Base-by-base conservation (phyloP, 2,797 vertebrate genomes). In the Bradypodion ventrale region DNA sequence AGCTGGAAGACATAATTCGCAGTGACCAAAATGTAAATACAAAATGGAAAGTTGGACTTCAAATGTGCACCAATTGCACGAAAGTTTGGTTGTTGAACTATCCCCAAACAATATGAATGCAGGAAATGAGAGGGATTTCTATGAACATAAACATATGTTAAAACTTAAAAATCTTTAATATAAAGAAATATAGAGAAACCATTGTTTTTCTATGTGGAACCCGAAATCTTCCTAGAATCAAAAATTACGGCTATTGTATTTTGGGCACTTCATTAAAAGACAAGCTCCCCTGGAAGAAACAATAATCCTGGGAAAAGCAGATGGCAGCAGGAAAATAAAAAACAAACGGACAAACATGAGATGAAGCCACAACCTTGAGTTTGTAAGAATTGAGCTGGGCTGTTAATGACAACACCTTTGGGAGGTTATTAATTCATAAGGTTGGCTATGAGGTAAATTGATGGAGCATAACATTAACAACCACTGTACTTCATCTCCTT, bases 1-100 rank as follows among this genome's bases (percentile, higher is more conserved):
- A 90, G 87, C 78, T 92, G 92, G 92, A 92, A 90, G 82, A 62
- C 83, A 66, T 91, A 66, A 91, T 92, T 93, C 82, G 27, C 75
- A 88, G 82, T 80, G 85, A 90, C 78, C 75, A 82, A 92, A 87
- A 91, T 85, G 87, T 90, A 91, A 93, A 91, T 85, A 91, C 32
- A 91, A 83, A 91, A 83, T 5, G 87, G 89, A 88, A 87, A 81
- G 10, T 88, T 91, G 86, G 87, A 56, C 13, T 0, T 44, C 80
- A 87, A 80, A 66, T 83, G 65, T 42, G 42, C 29, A 60, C 87
- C 87, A 15, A 76, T 80, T 5, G 4, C 40, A 81, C 40, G 32
- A 84, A 80, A 75, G 77, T n/a, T 42, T 72, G 88, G 80, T 87
- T 84, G 82, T 37, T 0, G 6, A 62, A 80, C 25, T 88, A 90